Base-by-base conservation (phyloP, 2,888 invertebrate genomes). In the Opisthograptis luteolata region DNA sequence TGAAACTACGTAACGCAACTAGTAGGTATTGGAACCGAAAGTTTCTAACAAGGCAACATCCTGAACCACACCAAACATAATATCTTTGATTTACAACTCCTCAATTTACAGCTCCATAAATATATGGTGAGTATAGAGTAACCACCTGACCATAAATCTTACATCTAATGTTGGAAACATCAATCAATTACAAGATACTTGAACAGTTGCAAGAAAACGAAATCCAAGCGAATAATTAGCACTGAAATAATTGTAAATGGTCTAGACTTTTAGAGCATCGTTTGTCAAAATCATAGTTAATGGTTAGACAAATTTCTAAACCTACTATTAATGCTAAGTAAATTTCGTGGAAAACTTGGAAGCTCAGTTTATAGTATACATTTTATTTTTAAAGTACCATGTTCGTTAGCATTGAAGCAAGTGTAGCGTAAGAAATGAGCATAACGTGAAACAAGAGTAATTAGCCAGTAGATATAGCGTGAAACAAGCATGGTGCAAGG, bases 121-220 rank as follows among this genome's bases (percentile, higher is more conserved):
- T 7, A 58, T 51, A 58, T 22, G 9, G 28, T 42, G 17, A 17
- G 32, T 4, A 3, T n/a, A 27, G 39, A 36, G 44, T 53, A 64
- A 64, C 67, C 74, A 74, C 67, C 73, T 74, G 75, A 61, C 40
- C 36, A 56, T 71, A 71, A 73, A 73, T 73, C 63, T 64, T 56
- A 45, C 48, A 46, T 46, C 55, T 50, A 45, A 34, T 53, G 57
- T 53, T 59, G 63, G 62, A 57, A 45, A 56, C 55, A 67, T 71
- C 63, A 64, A 68, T 69, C 66, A 66, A 62, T 59, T 58, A 54
- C 55, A 53, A 49, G 53, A 20, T 44, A 22, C 35, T 35, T 28
- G 35, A 43, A 20, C 7, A 22, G 22, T n/a, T 14, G 14, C 14
- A 8, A 34, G 14, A 34, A 46, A 49, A 47, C 37, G 39, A 46